Conservation (phyloP, 2,113 vertebrate species). For the Poecilia latipinna region DNA sequence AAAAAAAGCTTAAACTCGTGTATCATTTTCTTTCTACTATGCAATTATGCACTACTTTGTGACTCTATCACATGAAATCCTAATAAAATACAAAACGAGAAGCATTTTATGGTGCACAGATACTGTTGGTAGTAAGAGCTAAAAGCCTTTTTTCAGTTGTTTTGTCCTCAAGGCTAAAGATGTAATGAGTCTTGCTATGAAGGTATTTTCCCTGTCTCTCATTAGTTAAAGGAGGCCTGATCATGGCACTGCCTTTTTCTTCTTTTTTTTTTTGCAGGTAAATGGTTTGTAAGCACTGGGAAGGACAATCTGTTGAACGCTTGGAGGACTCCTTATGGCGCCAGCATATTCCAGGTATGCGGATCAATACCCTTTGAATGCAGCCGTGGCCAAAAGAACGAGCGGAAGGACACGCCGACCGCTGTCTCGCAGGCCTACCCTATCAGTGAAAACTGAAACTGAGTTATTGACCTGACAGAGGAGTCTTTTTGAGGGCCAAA, state of each 20-base stretch:
- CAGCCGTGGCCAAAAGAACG: conserved; percentile 57
- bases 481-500: conserved; percentile 51
- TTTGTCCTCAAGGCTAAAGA: conserved; percentile 13
- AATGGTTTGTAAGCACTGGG: conserved; percentile 98
- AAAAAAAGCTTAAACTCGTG: not conserved
- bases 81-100: not conserved
- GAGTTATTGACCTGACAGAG: conserved; percentile 72
- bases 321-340: conserved; percentile 98
- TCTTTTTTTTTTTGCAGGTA: conserved; percentile 77
- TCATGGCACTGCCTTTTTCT: not conserved
- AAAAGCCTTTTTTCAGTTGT: not conserved
- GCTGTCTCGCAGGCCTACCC: conserved; percentile 69
- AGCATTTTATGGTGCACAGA: not conserved
- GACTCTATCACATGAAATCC: not conserved
- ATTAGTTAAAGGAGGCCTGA: conserved; percentile 25
- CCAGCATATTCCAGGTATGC: conserved; percentile 98
- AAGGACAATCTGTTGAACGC: conserved; percentile 99
- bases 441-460: conserved; percentile 77
- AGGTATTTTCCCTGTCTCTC: not conserved
- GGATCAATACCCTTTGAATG: conserved; percentile 74
- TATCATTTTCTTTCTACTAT: not conserved
- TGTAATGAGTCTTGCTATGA: not conserved
- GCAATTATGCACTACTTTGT: not conserved
- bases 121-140: not conserved
- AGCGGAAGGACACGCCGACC: conserved; percentile 73